phyloP scores from a whole-genome alignment of 2,113 vertebrate species.

The Catharus minimus region DNA sequence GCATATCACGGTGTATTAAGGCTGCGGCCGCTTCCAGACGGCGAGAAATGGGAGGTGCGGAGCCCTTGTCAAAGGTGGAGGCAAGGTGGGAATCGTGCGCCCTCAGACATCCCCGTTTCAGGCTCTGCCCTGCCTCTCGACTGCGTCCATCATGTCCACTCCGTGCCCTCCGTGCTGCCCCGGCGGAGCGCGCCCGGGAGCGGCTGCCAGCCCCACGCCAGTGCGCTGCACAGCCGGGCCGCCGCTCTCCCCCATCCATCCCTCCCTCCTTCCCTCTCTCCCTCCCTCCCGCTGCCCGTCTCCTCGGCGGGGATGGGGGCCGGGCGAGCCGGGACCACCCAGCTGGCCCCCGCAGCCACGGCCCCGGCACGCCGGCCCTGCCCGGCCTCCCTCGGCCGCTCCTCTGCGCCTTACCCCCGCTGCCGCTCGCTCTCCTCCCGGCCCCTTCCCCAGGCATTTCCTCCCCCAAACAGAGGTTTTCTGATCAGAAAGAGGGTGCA shows the following conservation, averaged over 20 bases:
- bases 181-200: not conserved
- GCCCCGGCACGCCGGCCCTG: not conserved
- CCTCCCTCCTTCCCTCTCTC: not conserved
- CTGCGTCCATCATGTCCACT: too few species aligned
- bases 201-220: not conserved
- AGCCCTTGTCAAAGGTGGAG: not conserved
- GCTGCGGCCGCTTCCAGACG: not conserved
- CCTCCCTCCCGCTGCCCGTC: not conserved
- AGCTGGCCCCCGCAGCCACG: not conserved
- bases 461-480: not conserved
- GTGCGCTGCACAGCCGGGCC: not conserved
- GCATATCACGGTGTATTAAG: fast-evolving
- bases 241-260: not conserved
- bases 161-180: not conserved
- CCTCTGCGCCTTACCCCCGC: not conserved
- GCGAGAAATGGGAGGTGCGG: not conserved
- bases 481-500: not conserved
- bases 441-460: constrained; percentile 1
- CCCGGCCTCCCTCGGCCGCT: not conserved
- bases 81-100: not conserved
- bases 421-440: not conserved
- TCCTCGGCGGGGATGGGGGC: not conserved
- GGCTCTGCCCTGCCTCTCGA: not conserved
- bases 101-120: not conserved
- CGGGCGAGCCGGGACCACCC: constrained; percentile 15